Base-by-base conservation (phyloP, 2,797 vertebrate species). In the Lutjanus argentimaculatus region DNA sequence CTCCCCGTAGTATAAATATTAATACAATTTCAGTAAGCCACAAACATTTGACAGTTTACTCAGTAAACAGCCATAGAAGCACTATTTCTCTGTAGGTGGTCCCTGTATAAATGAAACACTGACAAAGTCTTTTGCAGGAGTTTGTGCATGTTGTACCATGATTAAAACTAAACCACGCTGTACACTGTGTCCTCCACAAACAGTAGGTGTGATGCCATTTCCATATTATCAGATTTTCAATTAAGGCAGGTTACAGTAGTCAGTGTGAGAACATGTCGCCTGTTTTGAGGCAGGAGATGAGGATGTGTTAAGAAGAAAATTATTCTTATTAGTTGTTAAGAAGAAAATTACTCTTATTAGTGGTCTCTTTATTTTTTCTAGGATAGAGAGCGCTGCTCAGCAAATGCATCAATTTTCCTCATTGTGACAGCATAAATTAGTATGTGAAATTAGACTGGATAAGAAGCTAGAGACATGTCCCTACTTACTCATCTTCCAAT, bases 221-320 rank as follows among this genome's bases (percentile, higher is more conserved):
- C 4, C 10, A 71, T 19, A 51, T 62, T 15, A 46, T 57, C 40
- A 55, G 22, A 58, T 68, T 42, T 46, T 58, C 5, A 17, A 42
- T 64, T 16, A 30, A 15, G 12, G 19, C 9, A 46, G 2, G 3
- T 49, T 40, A 17, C 7, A 17, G 22, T 19, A 8, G 12, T 68
- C 13, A 22, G 13, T 48, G 22, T 7, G 21, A 62, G 19, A 40
- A 19, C 13, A 52, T 0, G 0, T 25, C n/a, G 30, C 9, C n/a
- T 49, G 7, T 42, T 58, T 49, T 45, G 16, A 2, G 17, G 16
- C 52, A 13, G 7, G 19, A 59, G 9, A 72, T 56, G n/a, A 75
- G 22, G 8, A 79, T 68, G 25, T 72, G 17, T 30, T 25, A 4
- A 1, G n/a, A 9, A 68, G 45, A 56, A 61, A 68, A 75, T 65